Conservation (phyloP, 2,888 invertebrate species). For the Iselma pallidipennis region DNA sequence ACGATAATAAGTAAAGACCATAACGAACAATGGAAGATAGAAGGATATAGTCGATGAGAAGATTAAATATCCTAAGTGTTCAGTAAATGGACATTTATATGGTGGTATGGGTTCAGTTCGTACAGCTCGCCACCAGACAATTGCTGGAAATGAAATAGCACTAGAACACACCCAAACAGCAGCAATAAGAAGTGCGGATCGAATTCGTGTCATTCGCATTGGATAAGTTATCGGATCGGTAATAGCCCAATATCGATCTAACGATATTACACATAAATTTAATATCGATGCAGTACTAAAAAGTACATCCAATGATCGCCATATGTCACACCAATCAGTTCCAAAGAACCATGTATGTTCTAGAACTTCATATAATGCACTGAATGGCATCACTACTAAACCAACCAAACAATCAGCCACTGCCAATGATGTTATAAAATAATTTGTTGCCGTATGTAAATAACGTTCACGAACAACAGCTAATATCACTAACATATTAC, state of each 20-base stretch:
- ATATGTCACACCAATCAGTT: constrained; percentile 95
- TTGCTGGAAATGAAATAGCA: constrained; percentile 97
- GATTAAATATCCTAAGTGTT: constrained; percentile 93
- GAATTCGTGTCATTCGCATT: constrained; percentile 86
- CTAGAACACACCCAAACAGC: constrained; percentile 97
- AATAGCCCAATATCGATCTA: constrained; percentile 98
- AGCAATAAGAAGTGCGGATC: constrained; percentile 86
- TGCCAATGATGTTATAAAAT: constrained; percentile 95
- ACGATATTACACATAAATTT: constrained; percentile 94
- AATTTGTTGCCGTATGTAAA: constrained; percentile 95
- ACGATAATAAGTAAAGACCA: constrained; percentile 97
- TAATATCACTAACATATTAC: constrained; percentile 91
- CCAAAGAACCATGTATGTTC: constrained; percentile 95
- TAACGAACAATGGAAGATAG: constrained; percentile 93
- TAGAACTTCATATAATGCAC: constrained; percentile 85
- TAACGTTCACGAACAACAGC: constrained; percentile 93
- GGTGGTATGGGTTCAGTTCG: constrained; percentile 78
- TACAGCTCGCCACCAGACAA: constrained; percentile 93
- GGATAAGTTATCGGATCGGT: constrained; percentile 98
- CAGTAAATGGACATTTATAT: constrained; percentile 93
- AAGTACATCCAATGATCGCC: constrained; percentile 95
- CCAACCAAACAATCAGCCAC: constrained; percentile 97
- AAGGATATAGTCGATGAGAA: constrained; percentile 98
- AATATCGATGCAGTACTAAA: constrained; percentile 97
- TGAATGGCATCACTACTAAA: constrained; percentile 97